Percentiles rank a stretch among this genome's conserved stretches.
Evolutionary conservation across 2,113 vertebrate genomes (phyloP).

Genomic region (Mesembrinibis cayennensis): DNA sequence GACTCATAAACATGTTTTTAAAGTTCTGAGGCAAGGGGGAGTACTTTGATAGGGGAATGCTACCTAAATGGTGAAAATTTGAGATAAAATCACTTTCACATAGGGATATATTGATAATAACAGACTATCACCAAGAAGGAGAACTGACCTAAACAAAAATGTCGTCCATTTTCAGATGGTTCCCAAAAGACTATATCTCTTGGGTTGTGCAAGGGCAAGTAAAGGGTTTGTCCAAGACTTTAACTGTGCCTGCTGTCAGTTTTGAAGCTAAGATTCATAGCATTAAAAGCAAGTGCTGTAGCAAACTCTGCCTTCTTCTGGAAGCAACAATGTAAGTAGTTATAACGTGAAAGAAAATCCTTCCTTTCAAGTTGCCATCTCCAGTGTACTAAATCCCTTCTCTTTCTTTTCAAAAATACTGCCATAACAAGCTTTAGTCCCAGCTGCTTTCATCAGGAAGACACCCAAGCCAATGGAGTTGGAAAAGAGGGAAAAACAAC

Average conservation of each 20-base stretch:
- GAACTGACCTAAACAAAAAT: slow-evolving; percentile 1
- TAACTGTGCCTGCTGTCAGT: not conserved
- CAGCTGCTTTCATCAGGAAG: not conserved
- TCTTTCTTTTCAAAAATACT: not conserved
- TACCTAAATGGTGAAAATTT: not conserved
- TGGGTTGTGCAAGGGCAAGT: not conserved
- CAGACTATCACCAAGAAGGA: not conserved
- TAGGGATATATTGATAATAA: not conserved
- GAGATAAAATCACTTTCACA: not conserved
- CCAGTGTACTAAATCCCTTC: not conserved
- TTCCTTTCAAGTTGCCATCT: not conserved
- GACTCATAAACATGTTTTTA: slow-evolving; percentile 20
- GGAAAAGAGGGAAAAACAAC: not conserved
- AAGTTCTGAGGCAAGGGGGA: slow-evolving; percentile 5
- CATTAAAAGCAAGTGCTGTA: not conserved
- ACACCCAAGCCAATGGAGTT: not conserved
- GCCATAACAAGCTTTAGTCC: not conserved
- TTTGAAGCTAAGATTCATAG: not conserved
- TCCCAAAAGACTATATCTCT: not conserved
- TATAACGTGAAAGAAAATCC: not conserved
- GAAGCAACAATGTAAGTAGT: not conserved
- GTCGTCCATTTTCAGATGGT: not conserved
- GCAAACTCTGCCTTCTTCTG: not conserved
- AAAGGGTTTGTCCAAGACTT: not conserved
- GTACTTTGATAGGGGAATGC: not conserved